Percentiles rank a stretch among this genome's conserved stretches.
phyloP scores from a whole-genome alignment of 2,888 invertebrate genomes.

The Sesamia inferens region DNA sequence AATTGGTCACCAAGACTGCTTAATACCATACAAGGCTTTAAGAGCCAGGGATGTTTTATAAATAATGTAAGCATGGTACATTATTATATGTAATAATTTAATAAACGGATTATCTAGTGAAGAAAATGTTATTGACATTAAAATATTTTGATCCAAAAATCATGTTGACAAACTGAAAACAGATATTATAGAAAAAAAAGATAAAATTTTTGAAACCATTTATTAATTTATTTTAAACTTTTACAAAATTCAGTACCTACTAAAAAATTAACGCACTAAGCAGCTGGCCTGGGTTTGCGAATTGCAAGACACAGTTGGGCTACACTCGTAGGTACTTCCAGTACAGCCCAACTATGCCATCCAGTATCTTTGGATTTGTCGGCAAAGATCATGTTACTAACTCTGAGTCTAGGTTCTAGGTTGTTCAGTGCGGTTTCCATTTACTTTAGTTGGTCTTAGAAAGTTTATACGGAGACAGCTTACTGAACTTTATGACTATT shows the following conservation, averaged over 20 bases:
- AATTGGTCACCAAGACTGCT: slow-evolving; percentile 43
- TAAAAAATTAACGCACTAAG: slow-evolving; percentile 9
- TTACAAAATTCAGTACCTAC: not conserved
- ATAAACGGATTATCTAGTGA: slow-evolving; percentile 22
- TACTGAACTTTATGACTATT: slow-evolving; percentile 14
- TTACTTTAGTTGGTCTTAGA: slow-evolving; percentile 13
- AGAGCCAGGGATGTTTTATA: not conserved
- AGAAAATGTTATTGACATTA: slow-evolving; percentile 17
- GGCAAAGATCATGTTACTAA: slow-evolving; percentile 26
- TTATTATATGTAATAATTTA: slow-evolving; percentile 16
- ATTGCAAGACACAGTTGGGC: slow-evolving; percentile 10
- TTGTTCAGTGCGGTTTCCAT: slow-evolving; percentile 1
- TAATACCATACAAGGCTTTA: slow-evolving; percentile 25
- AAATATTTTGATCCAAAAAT: slow-evolving; percentile 38
- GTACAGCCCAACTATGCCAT: too few species aligned
- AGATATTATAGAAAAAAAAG: not conserved
- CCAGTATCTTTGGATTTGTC: not conserved
- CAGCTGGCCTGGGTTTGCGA: slow-evolving; percentile 11
- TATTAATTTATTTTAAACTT: not conserved
- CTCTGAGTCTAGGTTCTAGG: not conserved
- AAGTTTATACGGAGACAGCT: slow-evolving; percentile 24
- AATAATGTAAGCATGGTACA: slow-evolving; percentile 11
- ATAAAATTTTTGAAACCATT: too few species aligned
- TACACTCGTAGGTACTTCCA: slow-evolving; percentile 21
- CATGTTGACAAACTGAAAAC: slow-evolving; percentile 12